Percentiles rank a stretch among this genome's conserved stretches.
phyloP scores from a whole-genome alignment of 92 coral and sea anemone genomes.

The Porites lobata region DNA sequence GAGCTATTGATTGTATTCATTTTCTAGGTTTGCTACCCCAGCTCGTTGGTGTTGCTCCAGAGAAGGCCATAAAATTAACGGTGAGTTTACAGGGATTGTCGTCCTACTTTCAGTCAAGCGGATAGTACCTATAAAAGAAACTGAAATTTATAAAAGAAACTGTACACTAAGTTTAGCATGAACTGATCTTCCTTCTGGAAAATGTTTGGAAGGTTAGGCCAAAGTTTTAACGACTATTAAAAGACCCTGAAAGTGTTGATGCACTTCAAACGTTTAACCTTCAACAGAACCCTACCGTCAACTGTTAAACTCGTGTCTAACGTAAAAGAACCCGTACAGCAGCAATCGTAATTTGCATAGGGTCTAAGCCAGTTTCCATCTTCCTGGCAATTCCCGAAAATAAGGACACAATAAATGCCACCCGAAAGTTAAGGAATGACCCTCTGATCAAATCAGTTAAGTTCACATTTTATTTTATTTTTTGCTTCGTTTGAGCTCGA shows the following conservation, averaged over 20 bases:
- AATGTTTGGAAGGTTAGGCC: background rate
- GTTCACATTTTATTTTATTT: too few relatives aligned
- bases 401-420: too few relatives aligned
- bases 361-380: too few relatives aligned
- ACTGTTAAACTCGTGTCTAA: too few relatives aligned
- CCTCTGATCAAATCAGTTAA: too few relatives aligned
- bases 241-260: background rate
- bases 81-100: conserved; percentile 33
- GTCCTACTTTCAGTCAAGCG: background rate
- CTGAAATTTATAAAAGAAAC: background rate
- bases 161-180: background rate
- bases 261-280: background rate
- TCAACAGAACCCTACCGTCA: background rate
- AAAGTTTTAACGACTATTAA: background rate
- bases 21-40: conserved; percentile 91
- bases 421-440: too few relatives aligned
- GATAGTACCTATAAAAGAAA: background rate
- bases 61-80: conserved; percentile 97
- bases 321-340: too few relatives aligned
- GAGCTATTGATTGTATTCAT: background rate
- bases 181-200: too few relatives aligned
- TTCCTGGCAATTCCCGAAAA: too few relatives aligned
- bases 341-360: too few relatives aligned
- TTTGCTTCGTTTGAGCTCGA: too few relatives aligned
- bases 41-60: conserved; percentile 97